Evolutionary conservation across 2,797 vertebrate genomes (phyloP).

Genomic region (Argyrosomus regius): DNA sequence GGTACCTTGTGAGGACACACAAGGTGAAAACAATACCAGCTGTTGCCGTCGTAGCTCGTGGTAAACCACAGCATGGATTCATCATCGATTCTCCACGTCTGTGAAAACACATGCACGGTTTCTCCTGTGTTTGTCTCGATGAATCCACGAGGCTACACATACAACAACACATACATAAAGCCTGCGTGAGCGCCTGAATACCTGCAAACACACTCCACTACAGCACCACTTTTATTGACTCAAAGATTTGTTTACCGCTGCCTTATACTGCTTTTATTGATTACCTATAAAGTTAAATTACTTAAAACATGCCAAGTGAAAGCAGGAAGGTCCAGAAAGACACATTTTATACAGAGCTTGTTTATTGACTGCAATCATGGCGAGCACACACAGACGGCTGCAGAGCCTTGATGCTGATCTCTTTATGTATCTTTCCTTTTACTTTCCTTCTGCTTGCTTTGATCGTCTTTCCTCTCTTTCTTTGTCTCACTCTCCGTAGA

Average conservation of each 20-base stretch:
- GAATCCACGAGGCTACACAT: too few species aligned
- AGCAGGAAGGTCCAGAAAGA: slow-evolving; percentile 1
- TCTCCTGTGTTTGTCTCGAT: too few species aligned
- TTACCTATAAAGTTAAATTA: slow-evolving; percentile 13
- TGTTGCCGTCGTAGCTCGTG: too few species aligned
- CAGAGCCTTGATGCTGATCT: background rate
- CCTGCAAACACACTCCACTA: background rate
- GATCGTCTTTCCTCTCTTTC: background rate
- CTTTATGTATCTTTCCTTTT: background rate
- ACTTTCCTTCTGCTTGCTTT: background rate
- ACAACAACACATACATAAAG: background rate
- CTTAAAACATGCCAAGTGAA: background rate
- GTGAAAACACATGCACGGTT: too few species aligned
- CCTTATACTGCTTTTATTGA: slow-evolving; percentile 7
- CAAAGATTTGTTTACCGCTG: background rate
- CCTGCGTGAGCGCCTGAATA: too few species aligned
- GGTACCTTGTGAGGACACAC: too few species aligned
- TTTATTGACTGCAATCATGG: slow-evolving; percentile 10
- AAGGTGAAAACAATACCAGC: too few species aligned
- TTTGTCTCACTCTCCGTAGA: slow-evolving; percentile 27
- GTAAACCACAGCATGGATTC: too few species aligned
- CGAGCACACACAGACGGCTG: background rate
- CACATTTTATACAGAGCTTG: background rate
- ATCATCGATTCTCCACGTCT: too few species aligned
- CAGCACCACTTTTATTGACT: slow-evolving; percentile 12